These are phyloP conservation scores for Bedellia somnulentella DNA, from an alignment of 2,888 invertebrate genomes.

Conservation along the genomic window DNA sequence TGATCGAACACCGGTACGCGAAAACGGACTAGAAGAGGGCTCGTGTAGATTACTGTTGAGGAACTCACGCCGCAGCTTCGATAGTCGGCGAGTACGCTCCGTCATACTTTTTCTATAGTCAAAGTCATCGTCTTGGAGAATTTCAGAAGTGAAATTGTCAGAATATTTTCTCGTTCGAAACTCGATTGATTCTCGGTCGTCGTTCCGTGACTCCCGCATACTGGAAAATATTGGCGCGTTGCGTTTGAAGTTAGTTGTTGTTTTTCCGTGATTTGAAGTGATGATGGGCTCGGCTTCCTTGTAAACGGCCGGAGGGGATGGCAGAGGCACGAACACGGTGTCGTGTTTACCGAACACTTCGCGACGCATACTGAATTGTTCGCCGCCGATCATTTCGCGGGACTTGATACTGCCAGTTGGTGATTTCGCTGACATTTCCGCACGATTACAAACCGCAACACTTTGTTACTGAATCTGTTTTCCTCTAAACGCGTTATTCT, in stretches of 20 bases:
- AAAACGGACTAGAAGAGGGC: conserved; percentile 32
- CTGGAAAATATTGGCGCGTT: conserved; percentile 45
- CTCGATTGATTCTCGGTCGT: conserved; percentile 29
- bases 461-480: conserved; percentile 52
- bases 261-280: conserved; percentile 48
- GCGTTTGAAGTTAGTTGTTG: conserved; percentile 46
- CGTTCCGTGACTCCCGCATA: conserved; percentile 43
- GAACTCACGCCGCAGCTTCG: conserved; percentile 44
- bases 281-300: conserved; percentile 36
- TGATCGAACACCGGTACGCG: conserved; percentile 34
- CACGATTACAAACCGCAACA: conserved; percentile 56
- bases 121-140: conserved; percentile 45
- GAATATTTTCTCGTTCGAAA: conserved; percentile 49
- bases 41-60: conserved; percentile 47
- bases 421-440: conserved; percentile 54
- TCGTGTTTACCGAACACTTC: conserved; percentile 55
- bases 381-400: conserved; percentile 51
- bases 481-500: conserved; percentile 48
- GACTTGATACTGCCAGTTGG: conserved; percentile 49
- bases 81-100: conserved; percentile 42
- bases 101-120: conserved; percentile 46
- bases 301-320: conserved; percentile 33
- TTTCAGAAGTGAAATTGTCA: conserved; percentile 46
- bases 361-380: conserved; percentile 54
- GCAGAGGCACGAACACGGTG: conserved; percentile 50